Conservation (phyloP, 2,113 vertebrate species). For the Trogon melanurus region DNA sequence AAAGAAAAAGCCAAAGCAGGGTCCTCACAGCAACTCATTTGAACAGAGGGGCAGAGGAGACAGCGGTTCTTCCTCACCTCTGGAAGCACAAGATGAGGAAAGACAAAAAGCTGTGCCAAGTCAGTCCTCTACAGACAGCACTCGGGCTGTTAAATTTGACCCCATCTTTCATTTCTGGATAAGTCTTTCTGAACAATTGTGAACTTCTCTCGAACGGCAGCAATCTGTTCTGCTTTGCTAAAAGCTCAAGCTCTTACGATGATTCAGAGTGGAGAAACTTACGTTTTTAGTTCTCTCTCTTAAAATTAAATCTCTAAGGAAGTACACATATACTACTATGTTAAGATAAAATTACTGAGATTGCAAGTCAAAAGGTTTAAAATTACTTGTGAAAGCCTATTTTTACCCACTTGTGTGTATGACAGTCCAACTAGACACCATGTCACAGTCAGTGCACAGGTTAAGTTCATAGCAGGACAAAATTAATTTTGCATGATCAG, state of each 20-base stretch:
- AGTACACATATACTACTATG: background rate
- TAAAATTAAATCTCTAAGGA: background rate
- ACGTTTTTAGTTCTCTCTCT: background rate
- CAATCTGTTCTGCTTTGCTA: background rate
- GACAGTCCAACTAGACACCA: background rate
- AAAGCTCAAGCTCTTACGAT: background rate
- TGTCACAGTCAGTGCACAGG: background rate
- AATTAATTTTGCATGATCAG: background rate
- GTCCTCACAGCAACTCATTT: background rate
- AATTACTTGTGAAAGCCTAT: background rate
- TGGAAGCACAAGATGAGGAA: background rate
- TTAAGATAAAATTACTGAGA: background rate
- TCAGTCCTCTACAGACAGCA: background rate
- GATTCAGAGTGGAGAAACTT: background rate
- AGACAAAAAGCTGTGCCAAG: background rate
- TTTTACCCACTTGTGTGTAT: background rate
- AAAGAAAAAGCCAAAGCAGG: background rate
- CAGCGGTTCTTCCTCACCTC: background rate
- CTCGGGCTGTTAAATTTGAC: background rate
- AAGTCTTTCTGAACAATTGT: background rate
- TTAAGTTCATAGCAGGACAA: constrained; percentile 17
- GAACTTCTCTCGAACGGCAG: background rate
- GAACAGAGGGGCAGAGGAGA: background rate
- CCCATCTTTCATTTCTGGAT: background rate
- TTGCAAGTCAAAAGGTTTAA: background rate